Base-by-base conservation (phyloP, 2,888 invertebrate species). In the Lasioglossum lativentre region DNA sequence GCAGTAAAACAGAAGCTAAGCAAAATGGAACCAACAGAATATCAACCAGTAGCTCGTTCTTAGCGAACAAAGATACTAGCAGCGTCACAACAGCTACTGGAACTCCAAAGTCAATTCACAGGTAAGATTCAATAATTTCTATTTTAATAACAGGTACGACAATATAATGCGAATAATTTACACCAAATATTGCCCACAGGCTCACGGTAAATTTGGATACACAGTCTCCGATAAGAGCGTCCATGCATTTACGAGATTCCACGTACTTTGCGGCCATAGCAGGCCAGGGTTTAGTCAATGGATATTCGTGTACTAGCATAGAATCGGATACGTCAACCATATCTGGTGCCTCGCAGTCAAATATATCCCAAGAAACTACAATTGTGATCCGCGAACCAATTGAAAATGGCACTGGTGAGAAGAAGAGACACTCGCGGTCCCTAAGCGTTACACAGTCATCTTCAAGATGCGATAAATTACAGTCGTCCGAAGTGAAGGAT, bases 401-500 rank as follows among this genome's bases (percentile, higher is more conserved):
- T 10, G 95, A 95, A 45, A 95, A 92, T 71, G 92, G 92, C 78
- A 92, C 83, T 27, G 80, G 73, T 12, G 93, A 95, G 92, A 77
- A 94, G 8, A 92, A 95, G 75, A 91, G 96, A 2, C 96, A 96
- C 92, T 96, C 96, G 89, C 95, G 97, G 78, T 96, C 96, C 10
- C 94, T 96, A 23, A 96, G 96, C 92, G 95, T 96, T 0, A 96
- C 96, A 4, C 96, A 96, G 86, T 95, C 96, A 0, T 94, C 95
- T 27, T 94, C 95, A 40, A 95, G 97, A 77, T 97, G 96, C 93
- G 98, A 98, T 94, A 98, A 97, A 94, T 96, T 98, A 72, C 97
- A 97, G 85, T 95, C 97, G 0, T 96, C 96, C 66, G 99, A 99
- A 96, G 97, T 98, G 86, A 98, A 97, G 93, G 99, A 99, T 95